Percentiles rank a stretch among this genome's conserved stretches.
Evolutionary conservation across 2,113 vertebrate species (phyloP).

Genomic region (Ictalurus furcatus): DNA sequence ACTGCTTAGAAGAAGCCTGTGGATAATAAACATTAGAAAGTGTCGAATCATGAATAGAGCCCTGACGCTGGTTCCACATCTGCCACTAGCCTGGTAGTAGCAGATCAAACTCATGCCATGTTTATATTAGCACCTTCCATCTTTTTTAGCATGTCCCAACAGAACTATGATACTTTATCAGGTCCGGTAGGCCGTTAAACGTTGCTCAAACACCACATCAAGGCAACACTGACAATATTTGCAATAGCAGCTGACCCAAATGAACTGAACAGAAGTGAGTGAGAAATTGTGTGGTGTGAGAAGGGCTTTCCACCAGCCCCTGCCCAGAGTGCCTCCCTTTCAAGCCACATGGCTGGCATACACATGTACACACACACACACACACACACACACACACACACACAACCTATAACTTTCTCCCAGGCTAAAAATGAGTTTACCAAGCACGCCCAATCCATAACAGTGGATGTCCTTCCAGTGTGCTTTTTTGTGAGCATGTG

Average conservation of each 20-base stretch:
- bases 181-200: not conserved
- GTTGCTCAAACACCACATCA: not conserved
- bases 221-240: not conserved
- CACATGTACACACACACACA: conserved; percentile 13
- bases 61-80: not conserved
- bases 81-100: not conserved
- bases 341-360: conserved; percentile 22
- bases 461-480: not conserved
- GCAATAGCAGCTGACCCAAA: not conserved
- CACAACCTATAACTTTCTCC: conserved; percentile 5
- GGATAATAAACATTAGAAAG: too few relatives aligned
- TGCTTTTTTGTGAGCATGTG: conserved; percentile 6
- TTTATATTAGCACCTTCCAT: not conserved
- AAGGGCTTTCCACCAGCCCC: not conserved
- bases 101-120: conserved; percentile 20
- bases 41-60: conserved; percentile 22
- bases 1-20: conserved; percentile 5
- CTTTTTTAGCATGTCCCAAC: not conserved
- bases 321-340: conserved; percentile 16
- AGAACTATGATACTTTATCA: not conserved
- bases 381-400: not conserved
- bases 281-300: not conserved
- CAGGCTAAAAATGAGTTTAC: conserved; percentile 27
- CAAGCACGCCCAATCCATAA: not conserved
- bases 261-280: not conserved